A percentile compares a stretch with the other conserved stretches of the same genome.
Conservation (phyloP, 2,113 vertebrate genomes). For the Vulpes lagopus region DNA sequence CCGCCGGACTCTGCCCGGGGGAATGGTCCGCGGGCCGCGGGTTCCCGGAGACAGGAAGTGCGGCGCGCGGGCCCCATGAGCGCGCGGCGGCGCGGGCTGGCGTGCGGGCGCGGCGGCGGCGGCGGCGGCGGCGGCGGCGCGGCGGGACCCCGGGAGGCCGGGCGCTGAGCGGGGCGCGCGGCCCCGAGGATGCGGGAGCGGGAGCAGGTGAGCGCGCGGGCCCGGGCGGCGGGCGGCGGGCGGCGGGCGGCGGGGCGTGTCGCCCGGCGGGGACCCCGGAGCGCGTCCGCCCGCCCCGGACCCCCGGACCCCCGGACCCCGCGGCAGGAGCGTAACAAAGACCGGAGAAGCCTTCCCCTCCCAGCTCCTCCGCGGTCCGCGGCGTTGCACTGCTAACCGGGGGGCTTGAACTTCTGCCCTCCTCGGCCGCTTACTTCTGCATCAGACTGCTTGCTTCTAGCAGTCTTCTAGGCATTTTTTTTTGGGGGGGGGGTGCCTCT, state of each 20-base stretch:
- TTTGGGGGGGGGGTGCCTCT: background rate
- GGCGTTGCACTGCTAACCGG: background rate
- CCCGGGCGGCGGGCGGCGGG: accelerated
- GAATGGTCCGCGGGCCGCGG: slow-evolving; percentile 85
- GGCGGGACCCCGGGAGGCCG: slow-evolving; percentile 74
- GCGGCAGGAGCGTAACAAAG: slow-evolving; percentile 65
- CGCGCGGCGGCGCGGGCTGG: slow-evolving; percentile 78
- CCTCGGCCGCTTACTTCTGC: background rate
- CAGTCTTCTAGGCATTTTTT: background rate
- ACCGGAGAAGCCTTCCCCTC: background rate
- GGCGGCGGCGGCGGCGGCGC: slow-evolving; percentile 75
- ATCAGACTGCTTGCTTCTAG: background rate
- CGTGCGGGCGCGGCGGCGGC: slow-evolving; percentile 68
- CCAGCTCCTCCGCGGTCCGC: background rate
- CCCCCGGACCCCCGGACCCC: too few species aligned
- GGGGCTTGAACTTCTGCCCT: background rate
- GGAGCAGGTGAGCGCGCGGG: slow-evolving; percentile 72
- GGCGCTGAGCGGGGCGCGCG: slow-evolving; percentile 80
- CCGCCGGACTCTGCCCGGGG: slow-evolving; percentile 85
- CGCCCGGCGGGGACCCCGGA: accelerated
- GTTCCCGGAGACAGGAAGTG: slow-evolving; percentile 92
- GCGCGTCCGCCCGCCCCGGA: too few species aligned
- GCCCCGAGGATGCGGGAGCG: slow-evolving; percentile 56
- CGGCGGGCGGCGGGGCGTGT: background rate
- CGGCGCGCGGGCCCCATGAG: slow-evolving; percentile 88